Evolutionary conservation across 2,888 invertebrate species (phyloP), one percentile per base, ranked within the genome.

Genomic region (Drosophila neonasuta): DNA sequence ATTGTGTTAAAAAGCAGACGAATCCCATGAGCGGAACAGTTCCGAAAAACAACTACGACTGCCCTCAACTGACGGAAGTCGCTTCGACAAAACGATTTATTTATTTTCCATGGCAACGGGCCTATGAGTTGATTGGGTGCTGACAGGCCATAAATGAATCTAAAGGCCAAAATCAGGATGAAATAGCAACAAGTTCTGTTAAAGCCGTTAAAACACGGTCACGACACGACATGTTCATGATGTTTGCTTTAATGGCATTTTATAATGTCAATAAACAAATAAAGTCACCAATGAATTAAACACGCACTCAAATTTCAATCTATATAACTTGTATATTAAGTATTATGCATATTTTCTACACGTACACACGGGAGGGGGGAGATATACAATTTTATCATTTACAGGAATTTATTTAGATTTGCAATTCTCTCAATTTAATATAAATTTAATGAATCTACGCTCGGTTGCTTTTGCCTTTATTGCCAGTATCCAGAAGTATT

Each of bases 1-100:
- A 44, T 65, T 41, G 13, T 41, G 39, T 41, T 41, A 10, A 32
- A 15, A 29, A 17, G 8, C 9, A 13, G 30, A 11, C n/a, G n/a
- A 50, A 57, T 49, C 39, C 13, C 36, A 46, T 32, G 44, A 50
- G 13, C 29, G 20, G 42, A 50, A 41, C 30, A 42, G 42, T 45
- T 52, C 39, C 13, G 56, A 15, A 58, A 55, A 70, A 54, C 48
- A 58, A 72, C 62, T 62, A 10, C 20, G 45, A 52, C 36, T 59
- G n/a, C 11, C n/a, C 17, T 11, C 30, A 57, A 51, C 29, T 61
- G 59, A 84, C 65, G 60, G 70, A 71, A 79, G 50, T 50, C 34
- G 63, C 73, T 75, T 75, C 70, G 78, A 77, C 70, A 74, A 78
- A 85, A 77, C 72, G 76, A 69, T 70, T 63, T 68, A 72, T 68